Conservation (phyloP, 2,797 vertebrate species). For the Chloroceryle inda region DNA sequence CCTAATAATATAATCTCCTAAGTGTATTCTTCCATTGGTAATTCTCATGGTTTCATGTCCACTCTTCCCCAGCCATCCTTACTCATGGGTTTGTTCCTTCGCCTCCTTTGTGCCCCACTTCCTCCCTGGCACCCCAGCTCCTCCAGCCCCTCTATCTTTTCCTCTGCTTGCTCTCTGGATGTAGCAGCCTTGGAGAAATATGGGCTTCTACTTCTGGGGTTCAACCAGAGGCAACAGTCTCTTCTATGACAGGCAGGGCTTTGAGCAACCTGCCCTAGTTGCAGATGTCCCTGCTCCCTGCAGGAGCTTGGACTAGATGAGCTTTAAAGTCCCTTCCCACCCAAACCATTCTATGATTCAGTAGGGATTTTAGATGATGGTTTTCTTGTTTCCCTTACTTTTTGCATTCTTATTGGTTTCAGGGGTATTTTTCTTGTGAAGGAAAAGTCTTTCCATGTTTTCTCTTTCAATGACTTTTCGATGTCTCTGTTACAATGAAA, state of each 20-base stretch:
- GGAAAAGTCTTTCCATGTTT: neutral
- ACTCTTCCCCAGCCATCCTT: neutral
- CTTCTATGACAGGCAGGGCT: neutral
- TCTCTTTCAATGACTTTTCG: neutral
- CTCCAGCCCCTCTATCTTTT: neutral
- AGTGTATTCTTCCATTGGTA: conserved; percentile 36
- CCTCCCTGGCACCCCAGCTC: neutral
- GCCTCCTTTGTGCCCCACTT: neutral
- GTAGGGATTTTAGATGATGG: neutral
- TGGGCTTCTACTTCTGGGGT: neutral
- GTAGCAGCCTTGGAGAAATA: neutral
- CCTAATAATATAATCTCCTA: conserved; percentile 13
- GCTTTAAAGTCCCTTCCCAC: neutral
- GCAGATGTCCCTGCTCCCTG: neutral
- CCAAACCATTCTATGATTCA: neutral
- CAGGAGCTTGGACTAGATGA: neutral
- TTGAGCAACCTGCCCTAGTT: neutral
- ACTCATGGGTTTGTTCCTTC: neutral
- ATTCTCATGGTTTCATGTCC: neutral
- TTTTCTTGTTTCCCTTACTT: neutral
- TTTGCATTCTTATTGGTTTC: neutral
- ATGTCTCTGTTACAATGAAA: neutral
- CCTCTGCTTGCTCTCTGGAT: neutral
- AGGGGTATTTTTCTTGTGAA: conserved; percentile 1
- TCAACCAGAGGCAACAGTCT: neutral